phyloP scores from a whole-genome alignment of 2,113 vertebrate genomes.

The Neotragus pygmaeus region DNA sequence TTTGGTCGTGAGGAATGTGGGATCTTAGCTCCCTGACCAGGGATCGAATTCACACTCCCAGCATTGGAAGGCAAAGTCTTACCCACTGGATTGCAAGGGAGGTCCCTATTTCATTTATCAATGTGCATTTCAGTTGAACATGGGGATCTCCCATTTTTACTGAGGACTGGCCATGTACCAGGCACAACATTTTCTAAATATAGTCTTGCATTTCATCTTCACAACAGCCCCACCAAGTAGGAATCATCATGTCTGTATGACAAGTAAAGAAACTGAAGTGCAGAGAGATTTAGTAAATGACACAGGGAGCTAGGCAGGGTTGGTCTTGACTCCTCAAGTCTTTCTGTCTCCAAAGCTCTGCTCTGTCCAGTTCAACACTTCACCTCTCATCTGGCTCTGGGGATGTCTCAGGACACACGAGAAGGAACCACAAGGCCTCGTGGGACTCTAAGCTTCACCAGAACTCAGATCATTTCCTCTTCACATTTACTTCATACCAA shows the following conservation, averaged over 20 bases:
- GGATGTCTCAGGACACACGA: neutral
- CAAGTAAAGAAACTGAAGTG: neutral
- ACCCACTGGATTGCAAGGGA: neutral
- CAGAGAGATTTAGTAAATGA: neutral
- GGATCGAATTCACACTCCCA: accelerated
- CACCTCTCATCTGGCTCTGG: neutral
- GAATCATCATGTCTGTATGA: neutral
- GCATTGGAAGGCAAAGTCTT: neutral
- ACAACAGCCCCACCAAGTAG: neutral
- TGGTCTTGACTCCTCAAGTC: neutral
- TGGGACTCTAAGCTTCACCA: neutral
- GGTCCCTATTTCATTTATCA: neutral
- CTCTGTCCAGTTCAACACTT: neutral
- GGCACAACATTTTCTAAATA: neutral
- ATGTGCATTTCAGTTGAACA: neutral
- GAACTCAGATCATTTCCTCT: neutral
- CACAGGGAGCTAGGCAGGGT: neutral
- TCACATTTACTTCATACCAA: neutral
- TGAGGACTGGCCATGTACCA: neutral
- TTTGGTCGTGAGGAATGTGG: neutral
- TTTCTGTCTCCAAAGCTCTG: neutral
- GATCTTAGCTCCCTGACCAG: neutral
- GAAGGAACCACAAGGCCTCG: neutral
- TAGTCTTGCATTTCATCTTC: neutral
- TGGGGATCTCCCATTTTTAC: neutral